phyloP scores from a whole-genome alignment of 2,888 invertebrate species.

The Patella depressa region DNA sequence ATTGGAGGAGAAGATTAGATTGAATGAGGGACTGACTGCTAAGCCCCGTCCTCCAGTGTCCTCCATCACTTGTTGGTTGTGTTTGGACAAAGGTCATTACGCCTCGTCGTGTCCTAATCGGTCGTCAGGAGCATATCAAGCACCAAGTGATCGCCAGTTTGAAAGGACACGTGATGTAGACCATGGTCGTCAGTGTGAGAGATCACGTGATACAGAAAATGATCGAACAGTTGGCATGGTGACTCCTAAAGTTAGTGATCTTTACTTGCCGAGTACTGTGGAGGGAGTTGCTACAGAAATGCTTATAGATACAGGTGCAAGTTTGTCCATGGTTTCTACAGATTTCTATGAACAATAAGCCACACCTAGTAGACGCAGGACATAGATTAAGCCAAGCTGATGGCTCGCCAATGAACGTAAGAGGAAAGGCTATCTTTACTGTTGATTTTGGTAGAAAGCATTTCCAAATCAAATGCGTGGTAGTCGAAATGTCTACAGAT shows the following conservation, averaged over 20 bases:
- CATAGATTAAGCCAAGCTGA: neutral
- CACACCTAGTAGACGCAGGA: neutral
- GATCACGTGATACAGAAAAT: no score
- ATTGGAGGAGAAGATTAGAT: neutral
- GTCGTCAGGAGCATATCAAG: neutral
- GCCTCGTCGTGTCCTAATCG: neutral
- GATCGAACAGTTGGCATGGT: slow-evolving; percentile 1
- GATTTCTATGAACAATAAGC: neutral
- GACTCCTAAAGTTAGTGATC: neutral
- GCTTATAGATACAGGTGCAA: neutral
- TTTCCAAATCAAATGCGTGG: neutral
- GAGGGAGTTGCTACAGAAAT: neutral
- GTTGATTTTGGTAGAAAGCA: neutral
- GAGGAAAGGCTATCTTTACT: neutral
- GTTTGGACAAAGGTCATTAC: neutral
- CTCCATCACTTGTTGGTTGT: neutral
- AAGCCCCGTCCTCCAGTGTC: neutral
- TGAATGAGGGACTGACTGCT: no score
- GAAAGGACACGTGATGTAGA: no score
- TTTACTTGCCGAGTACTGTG: neutral
- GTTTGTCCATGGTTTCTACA: neutral
- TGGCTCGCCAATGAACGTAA: neutral
- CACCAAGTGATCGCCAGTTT: no score
- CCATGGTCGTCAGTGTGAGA: no score
- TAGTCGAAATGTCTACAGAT: neutral